These are phyloP conservation scores for Phyllopteryx taeniolatus DNA, from an alignment of 2,113 vertebrate species.

Conservation along the genomic window DNA sequence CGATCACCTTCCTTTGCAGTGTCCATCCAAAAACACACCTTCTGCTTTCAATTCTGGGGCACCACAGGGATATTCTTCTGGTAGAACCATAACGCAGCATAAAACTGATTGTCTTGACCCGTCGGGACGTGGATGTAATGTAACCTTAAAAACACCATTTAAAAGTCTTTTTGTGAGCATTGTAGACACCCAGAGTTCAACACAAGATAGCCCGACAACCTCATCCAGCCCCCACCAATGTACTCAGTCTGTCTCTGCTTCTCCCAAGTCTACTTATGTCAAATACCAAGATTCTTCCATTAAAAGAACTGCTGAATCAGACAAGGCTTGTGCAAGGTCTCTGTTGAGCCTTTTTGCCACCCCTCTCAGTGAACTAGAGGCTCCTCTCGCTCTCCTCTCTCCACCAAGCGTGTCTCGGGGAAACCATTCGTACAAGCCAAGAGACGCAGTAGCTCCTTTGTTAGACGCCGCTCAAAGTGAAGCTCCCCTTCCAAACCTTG, in stretches of 20 bases:
- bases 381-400: neutral
- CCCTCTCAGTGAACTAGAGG: conserved; percentile 15
- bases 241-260: conserved; percentile 42
- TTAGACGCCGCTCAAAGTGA: neutral
- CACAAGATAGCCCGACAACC: conserved; percentile 21
- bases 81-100: neutral
- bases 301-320: neutral
- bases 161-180: conserved; percentile 68
- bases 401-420: neutral
- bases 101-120: neutral
- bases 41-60: neutral
- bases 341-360: conserved; percentile 42
- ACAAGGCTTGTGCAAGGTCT: neutral
- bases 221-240: conserved; percentile 49
- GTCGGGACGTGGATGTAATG: neutral
- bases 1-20: neutral
- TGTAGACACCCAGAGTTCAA: conserved; percentile 48
- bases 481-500: neutral
- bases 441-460: neutral
- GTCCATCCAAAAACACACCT: neutral
- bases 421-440: neutral
- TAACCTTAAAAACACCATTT: conserved; percentile 26
- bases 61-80: fast-evolving
- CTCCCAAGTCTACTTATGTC: neutral
- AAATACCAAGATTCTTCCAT: neutral